Base-by-base conservation (phyloP, 1,140 invertebrate species). In the Drosophila arawakana region DNA sequence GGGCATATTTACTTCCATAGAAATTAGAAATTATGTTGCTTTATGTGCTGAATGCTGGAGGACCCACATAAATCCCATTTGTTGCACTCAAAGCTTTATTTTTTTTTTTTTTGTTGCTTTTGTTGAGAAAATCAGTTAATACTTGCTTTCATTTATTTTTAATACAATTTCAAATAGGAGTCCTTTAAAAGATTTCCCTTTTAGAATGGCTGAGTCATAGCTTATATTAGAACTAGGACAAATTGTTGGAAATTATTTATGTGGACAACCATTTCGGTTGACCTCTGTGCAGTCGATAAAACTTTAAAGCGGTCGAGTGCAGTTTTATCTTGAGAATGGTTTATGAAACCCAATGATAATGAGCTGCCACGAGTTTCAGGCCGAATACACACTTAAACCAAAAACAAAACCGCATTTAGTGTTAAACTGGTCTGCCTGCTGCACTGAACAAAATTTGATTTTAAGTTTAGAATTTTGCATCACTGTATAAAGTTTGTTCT, bases 11-110 rank as follows among this genome's bases (percentile, higher is more conserved):
- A 10, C 49, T 9, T 35, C 50, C 13, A 54, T 54, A 15, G 30
- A 54, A 54, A 54, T 54, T 54, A 35, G 30, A 54, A 54, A 54
- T 37, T 35, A 37, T 54, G 50, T 13, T 34, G 50, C 50, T 13
- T 54, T 35, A 54, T 54, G 21, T 15, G 50, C 30, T 13, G 30
- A 35, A 54, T 54, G 50, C 35, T 34, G 34, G 35, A 54, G 13
- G 50, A 54, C 30, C 9, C 25, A 30, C 25, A 30, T 54, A 15
- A 54, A 54, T 54, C 50, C 50, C 34, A 30, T 37, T 35, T 54
- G 50, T 37, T 34, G 44, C 15, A 18, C 15, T 15, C 15, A 47
- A 37, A 5, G 25, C 3, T 54, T 35, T 11, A 13, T 54, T 35
- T 34, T 54, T 15, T 15, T 15, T 15, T 15, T 15, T 15, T 15